Percentiles rank a stretch among this genome's conserved stretches.
These are phyloP conservation scores for Frankliniella intonsa DNA, from an alignment of 2,888 invertebrate species.

Conservation along the genomic window DNA sequence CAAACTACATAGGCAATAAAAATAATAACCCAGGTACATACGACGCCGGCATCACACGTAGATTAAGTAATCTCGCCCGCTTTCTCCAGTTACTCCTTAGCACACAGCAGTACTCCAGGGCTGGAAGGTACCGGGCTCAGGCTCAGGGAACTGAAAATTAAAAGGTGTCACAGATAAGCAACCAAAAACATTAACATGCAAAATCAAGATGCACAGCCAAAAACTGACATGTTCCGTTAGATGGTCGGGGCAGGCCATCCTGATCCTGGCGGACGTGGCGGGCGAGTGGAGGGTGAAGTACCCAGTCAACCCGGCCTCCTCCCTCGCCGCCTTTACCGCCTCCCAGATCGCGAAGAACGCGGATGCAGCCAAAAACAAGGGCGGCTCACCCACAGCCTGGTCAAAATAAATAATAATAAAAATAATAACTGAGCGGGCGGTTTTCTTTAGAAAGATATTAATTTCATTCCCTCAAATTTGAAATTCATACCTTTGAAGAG, in stretches of 20 bases:
- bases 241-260: conserved; percentile 83
- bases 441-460: neutral
- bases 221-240: conserved; percentile 67
- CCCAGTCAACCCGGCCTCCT: conserved; percentile 58
- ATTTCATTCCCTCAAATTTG: too few species aligned
- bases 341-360: conserved; percentile 86
- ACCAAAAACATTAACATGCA: neutral
- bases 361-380: conserved; percentile 82
- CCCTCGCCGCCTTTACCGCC: conserved; percentile 74
- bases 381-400: conserved; percentile 93
- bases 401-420: conserved; percentile 3
- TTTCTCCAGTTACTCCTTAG: neutral
- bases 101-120: conserved; percentile 59
- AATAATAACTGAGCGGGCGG: too few species aligned
- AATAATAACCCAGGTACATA: too few species aligned
- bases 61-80: too few species aligned
- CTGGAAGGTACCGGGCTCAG: conserved; percentile 53
- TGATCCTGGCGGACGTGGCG: conserved; percentile 80
- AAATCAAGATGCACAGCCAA: neutral
- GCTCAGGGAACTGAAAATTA: conserved; percentile 52
- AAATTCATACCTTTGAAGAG: conserved; percentile 76
- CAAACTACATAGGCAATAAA: too few species aligned
- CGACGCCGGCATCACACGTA: too few species aligned
- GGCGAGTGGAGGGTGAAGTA: conserved; percentile 72
- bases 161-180: conserved; percentile 13